phyloP scores from a whole-genome alignment of 2,113 vertebrate species.

The Hippocampus barbouri region DNA sequence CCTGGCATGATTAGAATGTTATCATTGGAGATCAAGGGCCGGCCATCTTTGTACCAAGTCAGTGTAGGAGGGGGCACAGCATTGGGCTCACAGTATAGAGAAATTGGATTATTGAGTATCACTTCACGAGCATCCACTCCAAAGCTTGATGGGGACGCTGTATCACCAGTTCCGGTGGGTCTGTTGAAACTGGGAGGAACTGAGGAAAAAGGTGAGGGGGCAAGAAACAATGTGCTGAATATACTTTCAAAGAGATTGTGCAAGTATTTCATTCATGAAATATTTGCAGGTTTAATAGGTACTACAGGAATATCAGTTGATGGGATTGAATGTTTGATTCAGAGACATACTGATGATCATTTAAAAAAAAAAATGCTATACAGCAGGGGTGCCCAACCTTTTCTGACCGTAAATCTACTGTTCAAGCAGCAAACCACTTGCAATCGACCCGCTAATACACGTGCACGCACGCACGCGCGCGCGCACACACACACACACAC shows the following conservation, averaged over 20 bases:
- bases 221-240: neutral
- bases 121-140: constrained; percentile 79
- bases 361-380: neutral
- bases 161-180: constrained; percentile 66
- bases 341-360: too few species aligned
- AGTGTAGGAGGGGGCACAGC: constrained; percentile 90
- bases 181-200: constrained; percentile 91
- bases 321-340: neutral
- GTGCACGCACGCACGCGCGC: too few species aligned
- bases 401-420: too few species aligned
- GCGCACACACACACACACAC: too few species aligned
- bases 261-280: neutral
- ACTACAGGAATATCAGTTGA: neutral
- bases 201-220: constrained; percentile 42
- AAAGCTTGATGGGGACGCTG: constrained; percentile 54
- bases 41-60: constrained; percentile 90
- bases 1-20: constrained; percentile 87
- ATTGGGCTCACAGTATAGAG: constrained; percentile 88
- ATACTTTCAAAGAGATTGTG: neutral
- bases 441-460: too few species aligned
- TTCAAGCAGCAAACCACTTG: too few species aligned
- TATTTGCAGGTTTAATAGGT: neutral
- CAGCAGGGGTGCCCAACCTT: neutral
- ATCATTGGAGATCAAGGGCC: constrained; percentile 78
- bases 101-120: constrained; percentile 87